Percentiles rank a stretch among this genome's conserved stretches.
These are phyloP conservation scores for Drosophila hydei DNA, from an alignment of 1,140 invertebrate species.

Conservation along the genomic window DNA sequence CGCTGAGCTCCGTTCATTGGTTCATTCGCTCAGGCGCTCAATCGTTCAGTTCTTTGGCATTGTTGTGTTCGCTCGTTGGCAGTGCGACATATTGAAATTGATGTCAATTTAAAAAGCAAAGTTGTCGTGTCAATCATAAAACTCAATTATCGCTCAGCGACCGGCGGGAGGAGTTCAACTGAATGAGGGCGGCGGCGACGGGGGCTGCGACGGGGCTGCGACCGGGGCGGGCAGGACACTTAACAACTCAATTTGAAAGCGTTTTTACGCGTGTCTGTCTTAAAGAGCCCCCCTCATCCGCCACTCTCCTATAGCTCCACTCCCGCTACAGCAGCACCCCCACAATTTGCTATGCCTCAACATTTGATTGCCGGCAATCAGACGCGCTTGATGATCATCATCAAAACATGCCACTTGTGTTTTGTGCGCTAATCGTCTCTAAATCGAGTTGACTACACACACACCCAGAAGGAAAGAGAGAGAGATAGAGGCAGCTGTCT, in stretches of 20 bases:
- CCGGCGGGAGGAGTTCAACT: not conserved
- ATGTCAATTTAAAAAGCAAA: constrained; percentile 83
- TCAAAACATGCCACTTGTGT: constrained; percentile 80
- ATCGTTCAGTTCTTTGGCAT: constrained; percentile 26
- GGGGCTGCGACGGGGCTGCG: too few species aligned
- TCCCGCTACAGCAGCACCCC: not conserved
- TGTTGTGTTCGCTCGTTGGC: constrained; percentile 44
- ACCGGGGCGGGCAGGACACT: constrained; percentile 28
- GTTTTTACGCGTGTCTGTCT: constrained; percentile 74
- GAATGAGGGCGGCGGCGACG: not conserved
- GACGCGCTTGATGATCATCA: constrained; percentile 75
- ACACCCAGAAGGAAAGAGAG: constrained; percentile 9
- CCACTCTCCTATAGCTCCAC: not conserved
- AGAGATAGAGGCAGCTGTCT: not conserved
- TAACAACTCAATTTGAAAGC: constrained; percentile 79
- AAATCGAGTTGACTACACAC: constrained; percentile 68
- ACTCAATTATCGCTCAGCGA: constrained; percentile 74
- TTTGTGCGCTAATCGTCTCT: constrained; percentile 77
- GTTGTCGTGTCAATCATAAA: constrained; percentile 82
- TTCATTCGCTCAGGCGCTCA: constrained; percentile 4
- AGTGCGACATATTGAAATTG: constrained; percentile 77
- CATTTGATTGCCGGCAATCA: constrained; percentile 78
- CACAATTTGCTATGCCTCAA: constrained; percentile 41
- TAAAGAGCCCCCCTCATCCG: constrained; percentile 1
- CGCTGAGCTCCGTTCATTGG: constrained; percentile 5